Evolutionary conservation across 2,113 vertebrate genomes (phyloP), one percentile per base, ranked within the genome.

Genomic region (Ciconia boyciana): DNA sequence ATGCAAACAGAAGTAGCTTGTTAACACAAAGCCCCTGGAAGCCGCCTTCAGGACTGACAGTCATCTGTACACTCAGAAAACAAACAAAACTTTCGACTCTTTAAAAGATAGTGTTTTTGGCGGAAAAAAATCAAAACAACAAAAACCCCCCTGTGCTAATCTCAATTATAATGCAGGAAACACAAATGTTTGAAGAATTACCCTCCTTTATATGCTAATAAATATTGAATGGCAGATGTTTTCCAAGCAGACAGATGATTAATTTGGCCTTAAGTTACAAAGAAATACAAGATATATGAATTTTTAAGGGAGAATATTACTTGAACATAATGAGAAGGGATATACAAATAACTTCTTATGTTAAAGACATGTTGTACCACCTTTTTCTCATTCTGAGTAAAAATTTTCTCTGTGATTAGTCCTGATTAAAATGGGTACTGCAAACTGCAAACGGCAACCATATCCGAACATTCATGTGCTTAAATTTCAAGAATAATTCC

Each of bases 21-120:
- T 97, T 98, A 97, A 94, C 90, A 96, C 71, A 96, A 96, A 97
- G 84, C 36, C 69, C 95, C 93, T 96, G 87, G 57, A 95, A 97
- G 85, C n/a, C 24, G 46, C 86, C 76, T 95, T 93, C 69, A 97
- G 90, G 82, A 97, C 75, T 90, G 84, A 87, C 78, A 89, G 87
- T 94, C 51, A 90, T 69, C 76, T 87, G 25, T 41, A 76, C 76
- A 65, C 74, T 49, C 82, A 58, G 76, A 79, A 93, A 87, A 41
- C 2, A 70, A 61, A 72, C 16, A 65, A 57, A 90, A 79, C 43
- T 70, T 97, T 89, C 32, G 31, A 34, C 14, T 94, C 76, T 60
- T 79, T 72, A 24, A 61, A 93, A 93, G 51, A 65, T 4, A 68
- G 41, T 58, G 61, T 52, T 94, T 77, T 75, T 44, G 46, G 60